Conservation (phyloP, 2,113 vertebrate genomes). For the Gymnogyps californianus region DNA sequence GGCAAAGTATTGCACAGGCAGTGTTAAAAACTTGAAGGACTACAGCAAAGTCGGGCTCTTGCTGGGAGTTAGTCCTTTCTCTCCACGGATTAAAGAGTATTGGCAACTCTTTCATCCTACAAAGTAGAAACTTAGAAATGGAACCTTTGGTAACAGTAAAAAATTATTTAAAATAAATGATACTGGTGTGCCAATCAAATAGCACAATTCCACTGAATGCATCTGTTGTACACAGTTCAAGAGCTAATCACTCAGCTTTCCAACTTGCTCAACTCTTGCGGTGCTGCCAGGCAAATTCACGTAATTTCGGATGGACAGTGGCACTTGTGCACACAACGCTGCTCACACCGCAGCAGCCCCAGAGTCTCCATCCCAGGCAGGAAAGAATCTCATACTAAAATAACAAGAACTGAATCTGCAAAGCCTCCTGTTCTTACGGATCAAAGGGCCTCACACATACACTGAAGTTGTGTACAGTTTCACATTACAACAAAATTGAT, state of each 20-base stretch:
- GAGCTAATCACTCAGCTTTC: neutral
- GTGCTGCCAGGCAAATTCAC: neutral
- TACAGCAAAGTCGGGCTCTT: neutral
- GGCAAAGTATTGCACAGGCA: neutral
- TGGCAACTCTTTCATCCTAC: neutral
- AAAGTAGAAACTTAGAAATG: neutral
- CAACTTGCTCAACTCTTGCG: neutral
- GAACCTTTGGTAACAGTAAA: neutral
- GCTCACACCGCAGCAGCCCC: neutral
- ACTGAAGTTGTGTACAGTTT: neutral
- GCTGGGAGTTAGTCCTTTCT: neutral
- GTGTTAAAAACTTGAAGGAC: neutral
- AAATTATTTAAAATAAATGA: neutral
- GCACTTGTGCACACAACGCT: neutral
- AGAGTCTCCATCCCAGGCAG: neutral
- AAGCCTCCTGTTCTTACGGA: neutral
- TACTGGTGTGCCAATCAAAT: neutral
- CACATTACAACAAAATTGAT: neutral
- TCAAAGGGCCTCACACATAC: neutral
- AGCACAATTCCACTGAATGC: neutral
- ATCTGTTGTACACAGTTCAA: neutral
- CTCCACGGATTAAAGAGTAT: neutral
- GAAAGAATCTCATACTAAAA: neutral
- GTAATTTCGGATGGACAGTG: accelerated
- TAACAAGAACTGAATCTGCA: neutral